Percentiles rank a stretch among this genome's conserved stretches.
Evolutionary conservation across 1,140 invertebrate species (phyloP).

Genomic region (Drosophila pachea): DNA sequence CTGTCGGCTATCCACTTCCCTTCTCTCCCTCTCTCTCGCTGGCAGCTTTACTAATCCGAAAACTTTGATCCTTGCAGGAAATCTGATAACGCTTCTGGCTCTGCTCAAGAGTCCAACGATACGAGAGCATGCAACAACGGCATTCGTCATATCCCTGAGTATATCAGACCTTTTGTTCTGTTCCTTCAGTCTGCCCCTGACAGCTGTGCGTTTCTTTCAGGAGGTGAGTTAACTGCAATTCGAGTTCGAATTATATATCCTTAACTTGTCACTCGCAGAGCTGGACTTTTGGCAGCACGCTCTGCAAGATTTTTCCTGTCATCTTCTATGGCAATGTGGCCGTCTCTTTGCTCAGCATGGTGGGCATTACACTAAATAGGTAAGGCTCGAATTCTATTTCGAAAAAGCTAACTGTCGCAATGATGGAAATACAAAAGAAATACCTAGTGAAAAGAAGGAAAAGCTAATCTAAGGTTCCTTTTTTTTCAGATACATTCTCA

Average conservation of each 20-base stretch:
- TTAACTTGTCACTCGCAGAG: conserved; percentile 57
- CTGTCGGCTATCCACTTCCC: too few species aligned
- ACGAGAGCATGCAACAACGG: conserved; percentile 89
- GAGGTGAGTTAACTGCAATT: conserved; percentile 78
- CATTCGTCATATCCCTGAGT: conserved; percentile 91
- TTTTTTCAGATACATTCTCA: conserved; percentile 87
- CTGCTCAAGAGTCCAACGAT: conserved; percentile 87
- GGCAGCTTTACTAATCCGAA: background rate
- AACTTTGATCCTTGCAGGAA: conserved; percentile 81
- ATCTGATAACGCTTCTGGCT: conserved; percentile 88
- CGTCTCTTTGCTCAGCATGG: conserved; percentile 92
- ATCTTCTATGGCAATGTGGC: conserved; percentile 94
- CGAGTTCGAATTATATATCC: background rate
- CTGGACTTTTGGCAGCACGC: conserved; percentile 88
- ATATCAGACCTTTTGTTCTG: conserved; percentile 92
- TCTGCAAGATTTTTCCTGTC: conserved; percentile 92
- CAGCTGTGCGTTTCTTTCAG: conserved; percentile 88
- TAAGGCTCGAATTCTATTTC: conserved; percentile 72
- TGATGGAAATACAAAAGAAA: too few species aligned
- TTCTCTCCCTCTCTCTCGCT: background rate
- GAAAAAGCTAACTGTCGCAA: background rate
- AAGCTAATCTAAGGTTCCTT: background rate
- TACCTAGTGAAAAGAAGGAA: too few species aligned
- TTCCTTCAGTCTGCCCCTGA: conserved; percentile 89
- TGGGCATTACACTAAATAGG: conserved; percentile 93